phyloP scores from a whole-genome alignment of 2,113 vertebrate genomes.

The Alexandromys fortis region DNA sequence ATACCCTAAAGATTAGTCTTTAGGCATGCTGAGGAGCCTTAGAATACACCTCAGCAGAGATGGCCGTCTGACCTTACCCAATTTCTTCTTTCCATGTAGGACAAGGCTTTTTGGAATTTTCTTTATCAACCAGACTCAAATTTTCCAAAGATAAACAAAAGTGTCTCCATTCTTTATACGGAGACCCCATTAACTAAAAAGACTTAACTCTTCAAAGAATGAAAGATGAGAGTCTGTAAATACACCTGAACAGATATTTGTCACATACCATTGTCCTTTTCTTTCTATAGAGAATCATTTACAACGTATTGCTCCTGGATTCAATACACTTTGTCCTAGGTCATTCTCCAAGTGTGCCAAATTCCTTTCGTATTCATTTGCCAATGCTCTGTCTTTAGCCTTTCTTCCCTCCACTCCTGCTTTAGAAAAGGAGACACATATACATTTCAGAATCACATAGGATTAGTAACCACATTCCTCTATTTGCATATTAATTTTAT shows the following conservation, averaged over 20 bases:
- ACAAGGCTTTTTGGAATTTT: background rate
- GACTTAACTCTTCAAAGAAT: background rate
- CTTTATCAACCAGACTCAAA: background rate
- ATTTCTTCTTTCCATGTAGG: background rate
- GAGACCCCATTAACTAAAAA: background rate
- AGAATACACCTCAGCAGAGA: background rate
- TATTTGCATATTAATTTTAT: background rate
- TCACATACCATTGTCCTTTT: background rate
- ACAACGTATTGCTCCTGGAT: background rate
- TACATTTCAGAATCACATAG: background rate
- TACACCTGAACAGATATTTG: background rate
- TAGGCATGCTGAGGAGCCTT: background rate
- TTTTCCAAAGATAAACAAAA: background rate
- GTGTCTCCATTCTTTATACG: background rate
- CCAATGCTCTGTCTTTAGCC: too few relatives aligned
- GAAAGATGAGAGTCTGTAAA: background rate
- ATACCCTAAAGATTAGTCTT: background rate
- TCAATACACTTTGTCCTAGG: background rate
- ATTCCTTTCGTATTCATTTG: background rate
- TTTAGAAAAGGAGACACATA: background rate
- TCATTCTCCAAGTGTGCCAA: background rate
- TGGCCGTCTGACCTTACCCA: background rate
- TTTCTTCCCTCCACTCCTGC: background rate
- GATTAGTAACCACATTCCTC: background rate
- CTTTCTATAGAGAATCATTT: background rate